These are phyloP conservation scores for Uloborus plumipes DNA, from an alignment of 2,888 invertebrate species.

Conservation along the genomic window DNA sequence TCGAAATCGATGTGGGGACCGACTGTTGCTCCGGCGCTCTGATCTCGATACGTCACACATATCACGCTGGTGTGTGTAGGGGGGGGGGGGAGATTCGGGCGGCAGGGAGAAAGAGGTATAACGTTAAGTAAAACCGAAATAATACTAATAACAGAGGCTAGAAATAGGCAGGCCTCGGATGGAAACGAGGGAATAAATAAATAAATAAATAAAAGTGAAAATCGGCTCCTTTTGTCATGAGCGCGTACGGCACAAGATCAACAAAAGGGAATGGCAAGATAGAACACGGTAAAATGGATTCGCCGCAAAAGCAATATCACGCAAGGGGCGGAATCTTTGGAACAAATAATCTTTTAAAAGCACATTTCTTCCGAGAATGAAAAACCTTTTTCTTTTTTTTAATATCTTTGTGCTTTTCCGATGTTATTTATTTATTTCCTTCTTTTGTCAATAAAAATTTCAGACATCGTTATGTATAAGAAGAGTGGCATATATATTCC, in stretches of 20 bases:
- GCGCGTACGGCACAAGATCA: conserved; percentile 44
- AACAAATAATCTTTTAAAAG: conserved; percentile 65
- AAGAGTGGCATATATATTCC: conserved; percentile 11
- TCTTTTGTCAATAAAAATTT: conserved; percentile 48
- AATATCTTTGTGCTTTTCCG: conserved; percentile 13
- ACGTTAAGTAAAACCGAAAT: conserved; percentile 45
- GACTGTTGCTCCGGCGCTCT: conserved; percentile 46
- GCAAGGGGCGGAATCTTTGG: conserved; percentile 45
- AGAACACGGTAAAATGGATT: conserved; percentile 41
- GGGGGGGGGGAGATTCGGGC: background rate
- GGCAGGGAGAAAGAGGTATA: conserved; percentile 15
- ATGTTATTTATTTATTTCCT: conserved; percentile 6
- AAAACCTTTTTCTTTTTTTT: conserved; percentile 1
- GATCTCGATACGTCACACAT: background rate
- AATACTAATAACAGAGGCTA: conserved; percentile 52
- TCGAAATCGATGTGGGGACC: conserved; percentile 53
- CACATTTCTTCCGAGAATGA: conserved; percentile 47
- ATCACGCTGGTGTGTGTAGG: conserved; percentile 11
- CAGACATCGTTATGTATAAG: conserved; percentile 44
- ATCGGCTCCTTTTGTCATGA: conserved; percentile 46
- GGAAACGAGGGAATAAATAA: background rate
- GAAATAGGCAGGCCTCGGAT: conserved; percentile 14
- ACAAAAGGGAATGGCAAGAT: conserved; percentile 50
- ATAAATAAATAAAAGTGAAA: conserved; percentile 10
- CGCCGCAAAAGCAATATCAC: conserved; percentile 63